Percentiles rank a stretch among this genome's conserved stretches.
phyloP scores from a whole-genome alignment of 2,113 vertebrate genomes.

The Smithornis capensis region DNA sequence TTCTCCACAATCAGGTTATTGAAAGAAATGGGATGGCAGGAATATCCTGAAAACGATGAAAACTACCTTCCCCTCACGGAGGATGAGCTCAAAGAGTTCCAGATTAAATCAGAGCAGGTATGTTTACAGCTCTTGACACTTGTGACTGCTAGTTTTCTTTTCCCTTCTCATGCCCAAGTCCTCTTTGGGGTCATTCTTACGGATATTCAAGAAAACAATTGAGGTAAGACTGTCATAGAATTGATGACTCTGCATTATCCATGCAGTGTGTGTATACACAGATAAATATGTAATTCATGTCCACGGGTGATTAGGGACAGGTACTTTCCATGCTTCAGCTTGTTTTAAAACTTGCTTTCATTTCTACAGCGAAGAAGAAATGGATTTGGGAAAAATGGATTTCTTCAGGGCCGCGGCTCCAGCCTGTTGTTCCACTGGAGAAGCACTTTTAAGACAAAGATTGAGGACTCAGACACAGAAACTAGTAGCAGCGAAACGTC shows the following conservation, averaged over 20 bases:
- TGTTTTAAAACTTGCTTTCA: slow-evolving; percentile 4
- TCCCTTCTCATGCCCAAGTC: background rate
- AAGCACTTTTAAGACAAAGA: slow-evolving; percentile 87
- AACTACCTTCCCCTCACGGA: slow-evolving; percentile 97
- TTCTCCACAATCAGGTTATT: slow-evolving; percentile 80
- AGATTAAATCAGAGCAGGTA: slow-evolving; percentile 97
- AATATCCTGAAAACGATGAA: slow-evolving; percentile 98
- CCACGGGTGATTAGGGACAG: background rate
- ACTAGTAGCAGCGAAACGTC: slow-evolving; percentile 97
- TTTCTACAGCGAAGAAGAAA: slow-evolving; percentile 90
- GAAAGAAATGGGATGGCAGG: slow-evolving; percentile 99
- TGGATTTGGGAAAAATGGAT: slow-evolving; percentile 89
- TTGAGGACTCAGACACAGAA: slow-evolving; percentile 92
- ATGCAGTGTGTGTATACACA: accelerated
- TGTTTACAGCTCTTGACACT: background rate
- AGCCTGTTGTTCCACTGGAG: slow-evolving; percentile 94
- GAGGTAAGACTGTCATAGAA: background rate
- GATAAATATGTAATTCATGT: background rate
- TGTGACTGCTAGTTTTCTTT: background rate
- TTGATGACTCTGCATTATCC: background rate
- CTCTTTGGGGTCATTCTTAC: background rate
- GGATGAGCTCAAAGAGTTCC: slow-evolving; percentile 97
- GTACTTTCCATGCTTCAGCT: background rate
- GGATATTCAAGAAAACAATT: background rate
- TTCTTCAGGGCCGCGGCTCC: slow-evolving; percentile 83